These are phyloP conservation scores for Digitonthophagus gazella DNA, from an alignment of 2,888 invertebrate genomes.

Conservation along the genomic window DNA sequence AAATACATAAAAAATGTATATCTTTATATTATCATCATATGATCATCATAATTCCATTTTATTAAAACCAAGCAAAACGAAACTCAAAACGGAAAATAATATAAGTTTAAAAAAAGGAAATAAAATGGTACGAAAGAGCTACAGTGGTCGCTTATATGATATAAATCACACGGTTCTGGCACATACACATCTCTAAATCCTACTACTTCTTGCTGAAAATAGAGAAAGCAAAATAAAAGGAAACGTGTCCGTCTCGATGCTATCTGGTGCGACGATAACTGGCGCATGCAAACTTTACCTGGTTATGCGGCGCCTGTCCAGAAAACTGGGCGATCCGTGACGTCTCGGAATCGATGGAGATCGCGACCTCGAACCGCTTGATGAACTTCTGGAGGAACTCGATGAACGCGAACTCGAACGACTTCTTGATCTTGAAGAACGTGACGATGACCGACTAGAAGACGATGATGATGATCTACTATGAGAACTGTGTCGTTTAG, in stretches of 20 bases:
- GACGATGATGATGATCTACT: slow-evolving; percentile 40
- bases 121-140: slow-evolving; percentile 39
- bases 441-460: slow-evolving; percentile 47
- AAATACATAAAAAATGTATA: too few relatives aligned
- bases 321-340: slow-evolving; percentile 90
- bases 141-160: slow-evolving; percentile 24
- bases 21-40: too few relatives aligned
- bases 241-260: slow-evolving; percentile 7
- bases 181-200: slow-evolving; percentile 27
- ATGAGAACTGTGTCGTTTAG: slow-evolving; percentile 33
- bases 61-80: slow-evolving; percentile 37
- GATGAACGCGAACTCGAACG: slow-evolving; percentile 55
- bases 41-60: slow-evolving; percentile 16
- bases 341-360: slow-evolving; percentile 90
- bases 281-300: slow-evolving; percentile 63
- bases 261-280: slow-evolving; percentile 23
- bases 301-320: slow-evolving; percentile 90
- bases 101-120: slow-evolving; percentile 39
- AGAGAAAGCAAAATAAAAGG: slow-evolving; percentile 44
- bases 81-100: slow-evolving; percentile 30
- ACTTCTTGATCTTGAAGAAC: slow-evolving; percentile 49
- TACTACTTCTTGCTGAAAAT: slow-evolving; percentile 53
- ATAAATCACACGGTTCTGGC: slow-evolving; percentile 17
- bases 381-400: slow-evolving; percentile 58
- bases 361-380: slow-evolving; percentile 59